These are phyloP conservation scores for Himalopsyche anomala DNA, from an alignment of 2,888 invertebrate species.

Conservation along the genomic window DNA sequence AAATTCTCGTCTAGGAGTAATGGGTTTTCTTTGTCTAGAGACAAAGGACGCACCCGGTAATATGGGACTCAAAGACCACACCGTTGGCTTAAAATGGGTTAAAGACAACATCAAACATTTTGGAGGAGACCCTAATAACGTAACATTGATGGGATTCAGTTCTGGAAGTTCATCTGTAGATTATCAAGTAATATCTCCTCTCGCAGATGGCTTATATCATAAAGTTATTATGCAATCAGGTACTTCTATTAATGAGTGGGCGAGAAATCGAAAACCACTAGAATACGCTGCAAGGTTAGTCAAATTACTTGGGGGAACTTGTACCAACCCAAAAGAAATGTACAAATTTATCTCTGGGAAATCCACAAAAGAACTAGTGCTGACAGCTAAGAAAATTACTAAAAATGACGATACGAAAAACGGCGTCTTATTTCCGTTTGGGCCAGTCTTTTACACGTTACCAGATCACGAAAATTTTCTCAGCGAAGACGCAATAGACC, in stretches of 20 bases:
- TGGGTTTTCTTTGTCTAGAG: constrained; percentile 74
- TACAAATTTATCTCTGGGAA: constrained; percentile 70
- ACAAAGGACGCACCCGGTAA: constrained; percentile 74
- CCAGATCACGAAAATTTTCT: constrained; percentile 72
- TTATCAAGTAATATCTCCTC: constrained; percentile 72
- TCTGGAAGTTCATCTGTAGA: constrained; percentile 73
- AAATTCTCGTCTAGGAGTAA: constrained; percentile 75
- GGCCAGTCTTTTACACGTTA: constrained; percentile 70
- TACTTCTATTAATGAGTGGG: constrained; percentile 71
- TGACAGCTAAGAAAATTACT: constrained; percentile 41
- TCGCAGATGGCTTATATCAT: constrained; percentile 72
- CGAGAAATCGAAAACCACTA: constrained; percentile 71
- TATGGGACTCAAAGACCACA: constrained; percentile 74
- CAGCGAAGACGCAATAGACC: constrained; percentile 73
- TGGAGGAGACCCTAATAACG: constrained; percentile 72
- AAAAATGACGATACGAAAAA: constrained; percentile 51
- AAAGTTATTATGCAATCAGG: constrained; percentile 74
- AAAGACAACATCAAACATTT: constrained; percentile 72
- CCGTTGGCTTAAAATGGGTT: constrained; percentile 74
- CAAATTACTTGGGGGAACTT: constrained; percentile 70
- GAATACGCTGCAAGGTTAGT: constrained; percentile 72
- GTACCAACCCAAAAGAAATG: constrained; percentile 71
- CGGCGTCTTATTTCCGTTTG: constrained; percentile 69
- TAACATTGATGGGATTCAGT: constrained; percentile 75
- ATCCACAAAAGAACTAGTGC: constrained; percentile 51